Percentiles rank a stretch among this genome's conserved stretches.
Evolutionary conservation across 2,113 vertebrate genomes (phyloP).

Genomic region (Python bivittatus): DNA sequence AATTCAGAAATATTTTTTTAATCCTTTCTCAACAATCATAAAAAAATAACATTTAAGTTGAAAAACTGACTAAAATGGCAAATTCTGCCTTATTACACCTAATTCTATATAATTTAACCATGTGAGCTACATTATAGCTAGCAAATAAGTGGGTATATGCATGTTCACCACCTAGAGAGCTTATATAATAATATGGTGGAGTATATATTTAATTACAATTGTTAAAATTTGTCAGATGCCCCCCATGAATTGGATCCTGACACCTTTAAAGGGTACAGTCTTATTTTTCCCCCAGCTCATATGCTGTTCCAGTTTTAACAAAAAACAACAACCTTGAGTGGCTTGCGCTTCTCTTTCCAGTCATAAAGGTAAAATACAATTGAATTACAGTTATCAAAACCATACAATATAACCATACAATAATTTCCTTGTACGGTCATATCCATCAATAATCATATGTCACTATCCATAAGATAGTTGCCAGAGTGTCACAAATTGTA

Average conservation of each 20-base stretch:
- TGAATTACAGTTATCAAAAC: no score
- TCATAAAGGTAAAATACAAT: background rate
- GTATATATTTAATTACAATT: background rate
- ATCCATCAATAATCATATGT: no score
- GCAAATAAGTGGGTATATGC: background rate
- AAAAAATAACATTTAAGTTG: background rate
- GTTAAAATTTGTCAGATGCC: background rate
- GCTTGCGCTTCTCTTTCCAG: background rate
- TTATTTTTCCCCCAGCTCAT: rapidly evolving
- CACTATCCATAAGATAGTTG: no score
- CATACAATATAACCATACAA: no score
- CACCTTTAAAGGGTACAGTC: background rate
- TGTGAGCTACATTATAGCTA: background rate
- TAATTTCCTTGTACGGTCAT: no score
- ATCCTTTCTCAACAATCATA: background rate
- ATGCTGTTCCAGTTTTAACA: background rate
- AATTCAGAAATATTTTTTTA: background rate
- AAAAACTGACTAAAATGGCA: background rate
- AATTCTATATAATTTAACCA: background rate
- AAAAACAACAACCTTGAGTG: background rate
- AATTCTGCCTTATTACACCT: background rate
- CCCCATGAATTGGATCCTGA: background rate
- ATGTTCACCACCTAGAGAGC: background rate
- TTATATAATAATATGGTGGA: background rate
- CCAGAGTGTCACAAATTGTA: no score